These are phyloP conservation scores for Exaiptasia diaphana DNA, from an alignment of 64 coral and sea anemone genomes.

Conservation along the genomic window DNA sequence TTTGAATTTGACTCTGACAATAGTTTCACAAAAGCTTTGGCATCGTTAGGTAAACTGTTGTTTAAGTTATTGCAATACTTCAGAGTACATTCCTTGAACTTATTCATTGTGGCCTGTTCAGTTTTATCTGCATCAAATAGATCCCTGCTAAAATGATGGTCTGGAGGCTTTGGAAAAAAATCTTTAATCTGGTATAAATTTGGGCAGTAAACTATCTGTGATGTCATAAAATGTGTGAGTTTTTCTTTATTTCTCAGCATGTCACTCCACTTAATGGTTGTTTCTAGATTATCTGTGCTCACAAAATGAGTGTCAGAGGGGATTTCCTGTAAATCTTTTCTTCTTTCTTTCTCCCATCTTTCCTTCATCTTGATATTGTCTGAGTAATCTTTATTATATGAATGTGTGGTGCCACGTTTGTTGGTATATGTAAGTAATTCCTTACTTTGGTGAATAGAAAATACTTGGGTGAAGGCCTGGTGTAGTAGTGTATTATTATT, in stretches of 20 bases:
- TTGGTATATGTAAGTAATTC: slow-evolving; percentile 4
- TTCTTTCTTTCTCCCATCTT: slow-evolving; percentile 8
- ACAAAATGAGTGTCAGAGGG: slow-evolving; percentile 28
- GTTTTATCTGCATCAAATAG: not conserved
- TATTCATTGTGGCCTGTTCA: not conserved
- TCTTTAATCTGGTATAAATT: not conserved
- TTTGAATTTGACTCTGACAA: not conserved
- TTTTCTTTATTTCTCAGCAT: slow-evolving; percentile 26
- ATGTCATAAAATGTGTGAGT: slow-evolving; percentile 10
- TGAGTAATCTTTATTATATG: slow-evolving; percentile 26
- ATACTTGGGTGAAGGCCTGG: not conserved
- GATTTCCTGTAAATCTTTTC: not conserved
- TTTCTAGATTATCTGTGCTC: slow-evolving; percentile 31
- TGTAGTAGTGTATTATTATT: slow-evolving; percentile 11
- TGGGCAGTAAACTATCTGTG: slow-evolving; percentile 10
- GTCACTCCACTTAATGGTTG: slow-evolving; percentile 4
- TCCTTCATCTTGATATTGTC: not conserved
- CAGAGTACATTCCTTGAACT: not conserved
- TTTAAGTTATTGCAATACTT: not conserved
- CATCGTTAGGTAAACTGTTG: not conserved
- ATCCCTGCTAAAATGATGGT: not conserved
- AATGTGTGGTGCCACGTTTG: slow-evolving; percentile 14
- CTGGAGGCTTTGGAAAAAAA: not conserved
- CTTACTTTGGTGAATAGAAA: slow-evolving; percentile 16
- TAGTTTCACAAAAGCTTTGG: slow-evolving; percentile 7